phyloP scores from a whole-genome alignment of 2,113 vertebrate species.

The Syngnathoides biaculeatus region DNA sequence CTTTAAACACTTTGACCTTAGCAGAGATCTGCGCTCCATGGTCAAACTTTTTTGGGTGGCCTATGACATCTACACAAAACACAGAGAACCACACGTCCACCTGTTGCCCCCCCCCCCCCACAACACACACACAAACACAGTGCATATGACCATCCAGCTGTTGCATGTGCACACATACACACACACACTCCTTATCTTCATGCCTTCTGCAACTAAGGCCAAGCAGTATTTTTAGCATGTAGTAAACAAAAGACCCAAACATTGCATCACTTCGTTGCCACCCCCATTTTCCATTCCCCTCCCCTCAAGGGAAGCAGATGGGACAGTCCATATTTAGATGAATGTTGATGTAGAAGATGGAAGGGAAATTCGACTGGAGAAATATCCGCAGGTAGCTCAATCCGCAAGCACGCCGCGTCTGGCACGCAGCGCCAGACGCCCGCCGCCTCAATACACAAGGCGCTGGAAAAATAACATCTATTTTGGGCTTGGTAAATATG shows the following conservation, averaged over 20 bases:
- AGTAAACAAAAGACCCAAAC: slow-evolving; percentile 55
- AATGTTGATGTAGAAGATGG: slow-evolving; percentile 38
- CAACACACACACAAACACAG: slow-evolving; percentile 11
- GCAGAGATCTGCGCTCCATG: too few species aligned
- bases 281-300: slow-evolving; percentile 19
- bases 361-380: slow-evolving; percentile 47
- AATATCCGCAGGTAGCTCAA: slow-evolving; percentile 54
- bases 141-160: slow-evolving; percentile 47
- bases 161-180: slow-evolving; percentile 40
- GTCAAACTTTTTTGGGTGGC: slow-evolving; percentile 32
- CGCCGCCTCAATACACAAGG: background rate
- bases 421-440: slow-evolving; percentile 24
- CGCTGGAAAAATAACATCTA: slow-evolving; percentile 44
- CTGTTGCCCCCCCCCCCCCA: slow-evolving; percentile 45
- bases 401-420: slow-evolving; percentile 23
- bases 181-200: slow-evolving; percentile 7
- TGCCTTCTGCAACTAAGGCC: slow-evolving; percentile 34
- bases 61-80: slow-evolving; percentile 16
- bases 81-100: slow-evolving; percentile 44
- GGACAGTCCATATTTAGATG: slow-evolving; percentile 39
- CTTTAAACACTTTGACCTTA: background rate
- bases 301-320: slow-evolving; percentile 47
- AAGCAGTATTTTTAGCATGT: slow-evolving; percentile 68
- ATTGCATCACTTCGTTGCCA: slow-evolving; percentile 13
- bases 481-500: slow-evolving; percentile 43